phyloP scores from a whole-genome alignment of 2,888 invertebrate genomes.

The Anagyrus pseudococci region DNA sequence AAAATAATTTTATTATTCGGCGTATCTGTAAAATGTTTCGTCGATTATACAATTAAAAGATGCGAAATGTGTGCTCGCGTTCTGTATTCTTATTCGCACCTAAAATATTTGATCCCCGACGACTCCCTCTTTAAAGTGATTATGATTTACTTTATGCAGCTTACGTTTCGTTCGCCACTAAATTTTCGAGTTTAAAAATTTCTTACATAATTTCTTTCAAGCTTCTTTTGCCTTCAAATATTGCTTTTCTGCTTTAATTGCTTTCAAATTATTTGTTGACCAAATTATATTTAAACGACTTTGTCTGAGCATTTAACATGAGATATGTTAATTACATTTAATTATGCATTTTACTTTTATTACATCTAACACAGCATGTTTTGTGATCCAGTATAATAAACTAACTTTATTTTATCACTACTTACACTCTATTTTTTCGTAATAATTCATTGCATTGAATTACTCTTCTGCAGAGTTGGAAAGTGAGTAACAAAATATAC shows the following conservation, averaged over 20 bases:
- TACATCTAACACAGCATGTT: neutral
- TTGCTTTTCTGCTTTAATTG: neutral
- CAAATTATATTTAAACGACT: neutral
- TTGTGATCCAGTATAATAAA: constrained; percentile 4
- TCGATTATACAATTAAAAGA: constrained; percentile 10
- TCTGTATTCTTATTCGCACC: constrained; percentile 48
- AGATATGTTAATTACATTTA: neutral
- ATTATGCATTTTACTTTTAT: neutral
- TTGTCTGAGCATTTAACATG: neutral
- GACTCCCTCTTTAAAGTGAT: neutral
- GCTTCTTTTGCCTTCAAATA: neutral
- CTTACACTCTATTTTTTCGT: neutral
- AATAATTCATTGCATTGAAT: constrained; percentile 18
- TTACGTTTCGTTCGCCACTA: neutral
- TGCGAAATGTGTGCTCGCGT: constrained; percentile 52
- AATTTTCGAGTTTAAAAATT: neutral
- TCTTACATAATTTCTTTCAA: neutral
- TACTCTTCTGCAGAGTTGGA: constrained; percentile 32
- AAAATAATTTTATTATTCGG: too few relatives aligned
- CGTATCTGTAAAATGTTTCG: neutral
- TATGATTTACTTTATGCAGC: neutral
- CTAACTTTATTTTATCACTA: neutral
- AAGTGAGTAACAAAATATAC: constrained; percentile 33
- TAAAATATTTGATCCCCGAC: constrained; percentile 20
- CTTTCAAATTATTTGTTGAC: constrained; percentile 11